Base-by-base conservation (phyloP, 2,797 vertebrate species). In the Gallirallus australis region DNA sequence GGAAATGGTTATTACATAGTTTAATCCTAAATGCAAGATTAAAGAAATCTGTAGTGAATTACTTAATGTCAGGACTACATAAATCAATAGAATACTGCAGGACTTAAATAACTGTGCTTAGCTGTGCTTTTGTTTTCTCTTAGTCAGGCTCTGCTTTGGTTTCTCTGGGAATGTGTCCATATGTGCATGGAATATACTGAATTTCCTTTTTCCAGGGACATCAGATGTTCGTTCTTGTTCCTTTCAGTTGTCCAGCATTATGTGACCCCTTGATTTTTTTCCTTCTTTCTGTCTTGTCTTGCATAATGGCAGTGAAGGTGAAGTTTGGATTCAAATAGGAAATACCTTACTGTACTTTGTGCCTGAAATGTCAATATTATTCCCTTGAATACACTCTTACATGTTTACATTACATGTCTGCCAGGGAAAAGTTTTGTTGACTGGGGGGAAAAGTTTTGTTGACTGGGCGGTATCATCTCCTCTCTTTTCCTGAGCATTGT, bases 21-120 rank as follows among this genome's bases (percentile, higher is more conserved):
- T 80, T 80, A 90, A 86, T 79, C 53, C 48, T 82, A 82, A 89
- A 89, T 80, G 56, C 21, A 91, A 80, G 71, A 73, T 84, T 64
- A 84, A 80, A 68, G 83, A 73, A 89, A 90, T 70, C 42, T 84
- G 66, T 48, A 87, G 53, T 70, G 48, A 89, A 82, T 89, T 65
- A 61, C 20, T 68, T 72, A 21, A 12, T 37, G 20, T 66, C 35
- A 80, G 52, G 39, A 71, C 64, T 94, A 35, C 48, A 64, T 71
- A 70, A 82, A 86, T 86, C 63, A 65, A 17, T 23, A 63, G 31
- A 82, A 72, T 37, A 28, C 28, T 63, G 59, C 23, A 87, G 40
- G 20, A 79, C 35, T 91, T 80, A 17, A 71, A 25, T 57, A 65
- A 70, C 24, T 77, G 35, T 13, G 18, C 11, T 82, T 59, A 27